Percentiles rank a stretch among this genome's conserved stretches.
Conservation (phyloP, 2,113 vertebrate species). For the Sphyrna mokarran region DNA sequence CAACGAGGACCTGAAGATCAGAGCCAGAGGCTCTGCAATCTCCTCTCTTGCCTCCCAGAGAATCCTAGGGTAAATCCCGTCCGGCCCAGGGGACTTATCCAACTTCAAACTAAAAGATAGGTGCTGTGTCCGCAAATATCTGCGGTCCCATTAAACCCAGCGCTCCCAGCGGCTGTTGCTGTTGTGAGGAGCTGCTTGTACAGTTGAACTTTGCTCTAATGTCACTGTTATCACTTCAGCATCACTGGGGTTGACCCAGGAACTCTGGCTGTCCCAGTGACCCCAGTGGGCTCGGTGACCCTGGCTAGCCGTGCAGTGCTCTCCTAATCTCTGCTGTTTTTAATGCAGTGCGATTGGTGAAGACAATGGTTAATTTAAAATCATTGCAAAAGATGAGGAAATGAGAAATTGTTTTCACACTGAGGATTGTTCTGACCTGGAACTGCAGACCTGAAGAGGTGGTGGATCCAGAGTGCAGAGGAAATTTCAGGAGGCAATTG, state of each 20-base stretch:
- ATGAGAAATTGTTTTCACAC: neutral
- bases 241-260: neutral
- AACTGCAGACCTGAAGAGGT: too few species aligned
- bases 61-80: too few species aligned
- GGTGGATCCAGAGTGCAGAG: too few species aligned
- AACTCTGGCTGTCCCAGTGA: neutral
- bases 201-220: neutral
- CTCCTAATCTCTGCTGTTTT: constrained; percentile 17
- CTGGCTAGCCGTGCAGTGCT: neutral
- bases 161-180: neutral
- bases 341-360: constrained; percentile 73
- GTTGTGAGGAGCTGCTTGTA: neutral
- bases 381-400: neutral
- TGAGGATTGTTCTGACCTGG: neutral
- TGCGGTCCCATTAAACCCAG: neutral
- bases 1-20: too few species aligned
- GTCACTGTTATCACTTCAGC: too few species aligned
- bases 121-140: too few species aligned
- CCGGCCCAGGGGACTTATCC: too few species aligned
- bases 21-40: too few species aligned
- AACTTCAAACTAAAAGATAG: too few species aligned
- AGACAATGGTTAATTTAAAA: constrained; percentile 57
- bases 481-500: neutral
- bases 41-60: too few species aligned
- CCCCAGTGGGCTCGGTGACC: neutral